Evolutionary conservation across 2,888 invertebrate species (phyloP).

Genomic region (Eupithecia dodoneata): DNA sequence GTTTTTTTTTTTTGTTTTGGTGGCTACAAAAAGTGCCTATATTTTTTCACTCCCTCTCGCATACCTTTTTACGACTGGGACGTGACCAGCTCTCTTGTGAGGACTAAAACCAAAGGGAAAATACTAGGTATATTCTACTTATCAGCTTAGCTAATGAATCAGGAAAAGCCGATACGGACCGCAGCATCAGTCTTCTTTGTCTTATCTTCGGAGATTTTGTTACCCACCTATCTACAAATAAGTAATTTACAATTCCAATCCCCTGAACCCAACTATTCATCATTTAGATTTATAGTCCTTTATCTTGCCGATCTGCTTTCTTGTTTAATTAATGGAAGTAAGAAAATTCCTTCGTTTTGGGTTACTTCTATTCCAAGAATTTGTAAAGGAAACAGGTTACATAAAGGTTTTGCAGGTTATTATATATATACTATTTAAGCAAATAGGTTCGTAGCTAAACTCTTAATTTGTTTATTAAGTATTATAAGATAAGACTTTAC

Average conservation of each 20-base stretch:
- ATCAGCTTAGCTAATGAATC: slow-evolving; percentile 50
- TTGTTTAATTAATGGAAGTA: slow-evolving; percentile 81
- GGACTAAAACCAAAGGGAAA: background rate
- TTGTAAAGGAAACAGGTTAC: slow-evolving; percentile 15
- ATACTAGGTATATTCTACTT: background rate
- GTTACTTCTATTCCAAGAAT: slow-evolving; percentile 43
- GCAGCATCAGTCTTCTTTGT: slow-evolving; percentile 42
- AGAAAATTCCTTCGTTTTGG: slow-evolving; percentile 61
- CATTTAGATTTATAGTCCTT: slow-evolving; percentile 82
- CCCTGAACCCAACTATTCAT: slow-evolving; percentile 78
- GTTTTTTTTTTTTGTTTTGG: background rate
- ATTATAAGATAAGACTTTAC: too few species aligned
- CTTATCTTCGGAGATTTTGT: slow-evolving; percentile 47
- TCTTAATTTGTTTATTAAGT: too few species aligned
- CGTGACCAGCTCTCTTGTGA: background rate
- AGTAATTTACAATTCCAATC: slow-evolving; percentile 79
- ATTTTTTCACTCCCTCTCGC: background rate
- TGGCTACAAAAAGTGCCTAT: background rate
- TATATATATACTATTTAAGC: too few species aligned
- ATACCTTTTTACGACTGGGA: background rate
- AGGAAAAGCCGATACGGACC: slow-evolving; percentile 43
- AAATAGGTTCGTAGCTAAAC: too few species aligned
- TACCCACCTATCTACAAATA: slow-evolving; percentile 59
- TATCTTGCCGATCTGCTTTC: slow-evolving; percentile 80
- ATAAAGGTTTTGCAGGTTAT: too few species aligned